Evolutionary conservation across 2,888 invertebrate genomes (phyloP).

Genomic region (Drosophila diplacantha): DNA sequence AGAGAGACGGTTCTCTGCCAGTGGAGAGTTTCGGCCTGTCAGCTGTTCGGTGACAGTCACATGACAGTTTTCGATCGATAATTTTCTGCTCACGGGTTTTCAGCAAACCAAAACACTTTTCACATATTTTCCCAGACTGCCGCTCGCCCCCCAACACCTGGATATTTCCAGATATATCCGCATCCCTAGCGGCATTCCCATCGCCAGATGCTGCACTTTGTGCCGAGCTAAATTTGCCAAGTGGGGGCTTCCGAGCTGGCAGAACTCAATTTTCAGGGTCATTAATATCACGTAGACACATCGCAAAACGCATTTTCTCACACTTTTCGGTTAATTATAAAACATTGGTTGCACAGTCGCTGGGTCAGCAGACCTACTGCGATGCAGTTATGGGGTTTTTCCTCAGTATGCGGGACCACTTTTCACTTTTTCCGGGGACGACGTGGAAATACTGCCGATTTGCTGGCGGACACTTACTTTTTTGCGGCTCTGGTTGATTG

Average conservation of each 20-base stretch:
- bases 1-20: conserved; percentile 5
- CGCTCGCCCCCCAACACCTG: conserved; percentile 1
- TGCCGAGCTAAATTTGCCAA: not conserved
- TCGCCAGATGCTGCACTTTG: conserved; percentile 1
- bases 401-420: conserved; percentile 4
- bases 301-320: conserved; percentile 9
- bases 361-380: conserved; percentile 31
- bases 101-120: conserved; percentile 51
- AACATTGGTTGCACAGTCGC: conserved; percentile 5
- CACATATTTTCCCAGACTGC: conserved; percentile 47
- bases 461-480: conserved; percentile 27
- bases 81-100: conserved; percentile 76
- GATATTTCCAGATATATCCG: conserved; percentile 23
- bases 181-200: not conserved
- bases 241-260: not conserved
- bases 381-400: conserved; percentile 21
- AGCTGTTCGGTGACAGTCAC: conserved; percentile 78
- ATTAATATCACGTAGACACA: conserved; percentile 12
- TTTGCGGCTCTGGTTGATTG: conserved; percentile 32
- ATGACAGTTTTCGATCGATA: conserved; percentile 77
- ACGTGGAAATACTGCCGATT: conserved; percentile 7
- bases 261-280: conserved; percentile 29
- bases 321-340: conserved; percentile 1
- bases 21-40: conserved; percentile 69
- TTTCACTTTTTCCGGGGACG: conserved; percentile 22